phyloP scores from a whole-genome alignment of 2,797 vertebrate genomes.

The Fistularia commersonii region DNA sequence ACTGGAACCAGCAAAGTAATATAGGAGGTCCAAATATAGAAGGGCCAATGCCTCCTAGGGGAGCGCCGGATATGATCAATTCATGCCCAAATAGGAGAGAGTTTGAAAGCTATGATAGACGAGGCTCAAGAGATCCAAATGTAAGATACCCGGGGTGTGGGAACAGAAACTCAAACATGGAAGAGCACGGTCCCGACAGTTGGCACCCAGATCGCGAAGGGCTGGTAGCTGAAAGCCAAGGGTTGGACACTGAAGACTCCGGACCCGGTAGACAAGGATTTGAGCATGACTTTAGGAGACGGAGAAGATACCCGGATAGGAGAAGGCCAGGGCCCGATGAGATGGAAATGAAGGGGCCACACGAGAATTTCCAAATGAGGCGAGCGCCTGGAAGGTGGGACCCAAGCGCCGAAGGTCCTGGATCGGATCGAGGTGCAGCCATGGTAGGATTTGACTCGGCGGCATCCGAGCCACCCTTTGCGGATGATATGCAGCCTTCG shows the following conservation, averaged over 20 bases:
- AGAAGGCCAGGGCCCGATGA: conserved; percentile 22
- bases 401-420: conserved; percentile 10
- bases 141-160: conserved; percentile 7
- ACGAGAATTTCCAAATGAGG: conserved; percentile 18
- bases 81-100: conserved; percentile 26
- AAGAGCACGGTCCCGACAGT: conserved; percentile 17
- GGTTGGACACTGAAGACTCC: conserved; percentile 14
- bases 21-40: conserved; percentile 29
- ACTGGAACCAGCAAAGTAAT: conserved; percentile 26
- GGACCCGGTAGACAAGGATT: conserved; percentile 20
- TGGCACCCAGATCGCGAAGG: conserved; percentile 29
- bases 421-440: conserved; percentile 20
- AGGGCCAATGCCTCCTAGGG: conserved; percentile 9
- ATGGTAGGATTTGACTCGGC: conserved; percentile 14
- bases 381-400: conserved; percentile 25
- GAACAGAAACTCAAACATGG: conserved; percentile 29
- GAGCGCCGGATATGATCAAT: conserved; percentile 14
- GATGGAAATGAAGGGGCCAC: conserved; percentile 13
- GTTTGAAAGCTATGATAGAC: conserved; percentile 33
- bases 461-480: conserved; percentile 10
- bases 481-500: conserved; percentile 4
- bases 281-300: conserved; percentile 32
- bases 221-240: conserved; percentile 26
- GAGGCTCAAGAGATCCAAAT: conserved; percentile 27
- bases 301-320: conserved; percentile 27